These are phyloP conservation scores for Pipistrellus nathusii DNA, from an alignment of 2,797 vertebrate species.

Conservation along the genomic window DNA sequence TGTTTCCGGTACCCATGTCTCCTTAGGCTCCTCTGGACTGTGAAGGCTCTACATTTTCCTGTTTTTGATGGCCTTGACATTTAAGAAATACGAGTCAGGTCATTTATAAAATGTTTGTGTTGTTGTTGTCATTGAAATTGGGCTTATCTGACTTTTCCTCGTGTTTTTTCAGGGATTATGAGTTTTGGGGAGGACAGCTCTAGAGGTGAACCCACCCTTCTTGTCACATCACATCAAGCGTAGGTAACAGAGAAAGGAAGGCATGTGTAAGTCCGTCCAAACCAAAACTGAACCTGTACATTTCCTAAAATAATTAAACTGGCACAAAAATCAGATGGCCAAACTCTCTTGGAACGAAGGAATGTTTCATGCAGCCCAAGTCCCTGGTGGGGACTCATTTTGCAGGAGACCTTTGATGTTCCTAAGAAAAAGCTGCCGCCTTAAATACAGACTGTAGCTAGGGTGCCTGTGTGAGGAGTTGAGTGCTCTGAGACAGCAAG, in stretches of 20 bases:
- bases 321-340: background rate
- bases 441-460: conserved; percentile 42
- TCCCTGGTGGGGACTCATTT: background rate
- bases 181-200: background rate
- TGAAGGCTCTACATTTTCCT: background rate
- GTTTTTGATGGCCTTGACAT: conserved; percentile 3
- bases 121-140: too few species aligned
- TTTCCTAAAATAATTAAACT: conserved; percentile 25
- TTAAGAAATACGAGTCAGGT: background rate
- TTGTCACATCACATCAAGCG: background rate
- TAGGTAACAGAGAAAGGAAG: conserved; percentile 59
- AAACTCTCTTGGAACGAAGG: background rate
- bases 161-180: background rate
- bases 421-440: background rate
- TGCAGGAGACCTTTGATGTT: conserved; percentile 19
- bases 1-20: background rate
- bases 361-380: conserved; percentile 16
- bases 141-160: conserved; percentile 6
- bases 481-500: background rate
- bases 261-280: background rate
- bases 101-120: background rate
- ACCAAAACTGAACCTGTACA: background rate
- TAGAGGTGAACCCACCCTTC: background rate
- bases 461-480: background rate
- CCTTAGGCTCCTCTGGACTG: background rate